These are phyloP conservation scores for Mobula hypostoma DNA, from an alignment of 2,113 vertebrate species.

Conservation along the genomic window DNA sequence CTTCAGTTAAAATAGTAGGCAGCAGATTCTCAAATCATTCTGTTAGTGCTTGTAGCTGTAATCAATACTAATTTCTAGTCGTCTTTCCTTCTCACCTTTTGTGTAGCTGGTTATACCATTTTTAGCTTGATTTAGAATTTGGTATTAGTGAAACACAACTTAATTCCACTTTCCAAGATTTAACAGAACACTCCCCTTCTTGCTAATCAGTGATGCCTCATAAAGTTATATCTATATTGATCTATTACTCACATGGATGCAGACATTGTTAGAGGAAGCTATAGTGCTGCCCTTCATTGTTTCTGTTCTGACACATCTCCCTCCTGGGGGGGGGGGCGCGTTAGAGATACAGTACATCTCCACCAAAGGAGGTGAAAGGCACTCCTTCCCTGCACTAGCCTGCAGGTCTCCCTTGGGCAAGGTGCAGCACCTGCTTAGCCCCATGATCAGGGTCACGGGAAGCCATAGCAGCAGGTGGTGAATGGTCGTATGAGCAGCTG, in stretches of 20 bases:
- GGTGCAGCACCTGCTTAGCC: no score
- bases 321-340: no score
- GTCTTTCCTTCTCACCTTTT: not conserved
- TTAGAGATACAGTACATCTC: no score
- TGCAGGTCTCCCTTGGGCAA: no score
- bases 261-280: not conserved
- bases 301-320: not conserved
- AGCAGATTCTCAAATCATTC: not conserved
- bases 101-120: not conserved
- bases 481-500: no score
- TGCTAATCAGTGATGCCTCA: not conserved
- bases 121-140: conserved; percentile 2
- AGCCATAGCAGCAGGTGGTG: no score
- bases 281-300: not conserved
- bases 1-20: not conserved
- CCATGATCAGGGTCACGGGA: no score
- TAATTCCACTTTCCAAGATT: not conserved
- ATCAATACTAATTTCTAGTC: not conserved
- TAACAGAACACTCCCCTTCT: not conserved
- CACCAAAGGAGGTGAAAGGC: no score
- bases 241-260: not conserved
- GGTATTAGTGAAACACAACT: not conserved
- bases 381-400: no score
- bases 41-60: not conserved
- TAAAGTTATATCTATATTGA: no score